phyloP scores from a whole-genome alignment of 1,140 invertebrate genomes.

The Sinella curviseta region DNA sequence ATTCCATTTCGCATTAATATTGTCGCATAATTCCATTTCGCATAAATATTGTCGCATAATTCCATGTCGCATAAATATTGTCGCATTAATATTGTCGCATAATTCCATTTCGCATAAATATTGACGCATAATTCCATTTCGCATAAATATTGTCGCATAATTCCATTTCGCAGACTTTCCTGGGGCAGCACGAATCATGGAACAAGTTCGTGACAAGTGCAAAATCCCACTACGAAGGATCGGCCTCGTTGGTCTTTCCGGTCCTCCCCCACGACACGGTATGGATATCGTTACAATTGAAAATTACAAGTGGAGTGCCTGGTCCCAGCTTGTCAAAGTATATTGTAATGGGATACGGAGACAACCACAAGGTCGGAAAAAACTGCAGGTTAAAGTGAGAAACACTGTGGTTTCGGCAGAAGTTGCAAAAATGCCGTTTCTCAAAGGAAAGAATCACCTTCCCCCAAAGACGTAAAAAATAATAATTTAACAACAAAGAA shows the following conservation, averaged over 20 bases:
- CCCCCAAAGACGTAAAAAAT: conserved; percentile 60
- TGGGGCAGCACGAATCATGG: conserved; percentile 67
- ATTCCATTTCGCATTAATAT: too few species aligned
- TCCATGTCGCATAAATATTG: too few species aligned
- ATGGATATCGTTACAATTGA: conserved; percentile 41
- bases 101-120: too few species aligned
- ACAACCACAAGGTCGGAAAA: conserved; percentile 61
- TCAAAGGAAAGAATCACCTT: conserved; percentile 76
- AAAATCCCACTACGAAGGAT: conserved; percentile 47
- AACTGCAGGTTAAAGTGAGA: conserved; percentile 74
- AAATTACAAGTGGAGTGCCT: conserved; percentile 91
- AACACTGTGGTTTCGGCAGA: conserved; percentile 75
- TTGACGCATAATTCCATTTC: too few species aligned
- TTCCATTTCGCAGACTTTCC: too few species aligned
- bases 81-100: too few species aligned
- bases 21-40: too few species aligned
- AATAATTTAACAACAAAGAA: neutral
- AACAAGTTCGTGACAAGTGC: conserved; percentile 57
- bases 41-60: too few species aligned
- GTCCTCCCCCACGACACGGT: conserved; percentile 51
- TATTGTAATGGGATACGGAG: conserved; percentile 88
- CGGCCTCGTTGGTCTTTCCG: conserved; percentile 49
- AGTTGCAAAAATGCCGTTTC: conserved; percentile 90
- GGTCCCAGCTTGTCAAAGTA: conserved; percentile 84
- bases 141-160: too few species aligned